Evolutionary conservation across 2,113 vertebrate genomes (phyloP).

Genomic region (Chaetops frenatus): DNA sequence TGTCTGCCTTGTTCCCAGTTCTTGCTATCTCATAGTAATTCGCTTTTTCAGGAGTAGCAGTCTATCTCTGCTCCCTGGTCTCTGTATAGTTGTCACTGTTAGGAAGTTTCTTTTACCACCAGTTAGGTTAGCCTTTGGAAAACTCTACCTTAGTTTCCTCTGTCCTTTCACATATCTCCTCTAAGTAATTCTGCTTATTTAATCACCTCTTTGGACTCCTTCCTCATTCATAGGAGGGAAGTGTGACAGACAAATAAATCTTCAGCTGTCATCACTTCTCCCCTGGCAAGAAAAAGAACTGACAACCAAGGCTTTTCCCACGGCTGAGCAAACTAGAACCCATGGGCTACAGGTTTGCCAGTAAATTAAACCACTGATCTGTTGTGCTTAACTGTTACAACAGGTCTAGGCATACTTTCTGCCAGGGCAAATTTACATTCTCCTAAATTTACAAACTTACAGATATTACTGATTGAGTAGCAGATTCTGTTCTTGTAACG

Average conservation of each 20-base stretch:
- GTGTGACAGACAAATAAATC: slow-evolving; percentile 36
- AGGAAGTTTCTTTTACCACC: neutral
- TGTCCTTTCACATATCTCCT: neutral
- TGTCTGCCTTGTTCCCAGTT: neutral
- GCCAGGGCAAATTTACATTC: neutral
- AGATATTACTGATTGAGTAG: neutral
- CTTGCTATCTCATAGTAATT: neutral
- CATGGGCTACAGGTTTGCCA: neutral
- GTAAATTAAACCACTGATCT: neutral
- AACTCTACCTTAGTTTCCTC: neutral
- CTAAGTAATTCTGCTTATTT: neutral
- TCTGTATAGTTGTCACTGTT: neutral
- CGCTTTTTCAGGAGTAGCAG: neutral
- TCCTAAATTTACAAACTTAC: neutral
- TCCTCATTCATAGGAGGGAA: neutral
- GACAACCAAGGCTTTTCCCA: slow-evolving; percentile 23
- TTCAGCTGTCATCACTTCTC: neutral
- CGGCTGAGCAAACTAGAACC: neutral
- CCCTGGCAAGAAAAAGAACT: neutral
- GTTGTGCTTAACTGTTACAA: neutral
- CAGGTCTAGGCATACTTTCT: neutral
- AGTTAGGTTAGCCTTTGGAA: neutral
- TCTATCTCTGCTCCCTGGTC: neutral
- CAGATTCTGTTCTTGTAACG: neutral
- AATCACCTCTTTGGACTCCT: neutral